Conservation (phyloP, 2,797 vertebrate species). For the Tiaroga cobitis region DNA sequence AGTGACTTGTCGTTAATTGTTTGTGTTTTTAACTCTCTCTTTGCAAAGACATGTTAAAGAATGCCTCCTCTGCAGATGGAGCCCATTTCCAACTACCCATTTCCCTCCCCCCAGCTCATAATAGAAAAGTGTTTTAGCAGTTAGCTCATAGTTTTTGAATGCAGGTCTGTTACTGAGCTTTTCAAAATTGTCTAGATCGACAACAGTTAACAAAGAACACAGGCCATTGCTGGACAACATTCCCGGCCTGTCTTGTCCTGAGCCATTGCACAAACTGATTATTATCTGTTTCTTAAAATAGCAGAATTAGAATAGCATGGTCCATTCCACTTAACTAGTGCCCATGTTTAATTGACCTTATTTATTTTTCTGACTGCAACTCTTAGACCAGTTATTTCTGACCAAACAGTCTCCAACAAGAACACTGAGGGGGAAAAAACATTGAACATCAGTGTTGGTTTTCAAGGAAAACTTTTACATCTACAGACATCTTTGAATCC, state of each 20-base stretch:
- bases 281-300: constrained; percentile 51
- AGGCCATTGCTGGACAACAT: not conserved
- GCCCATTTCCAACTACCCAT: not conserved
- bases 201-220: not conserved
- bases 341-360: constrained; percentile 44
- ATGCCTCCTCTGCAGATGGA: not conserved
- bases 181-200: constrained; percentile 2
- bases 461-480: not conserved
- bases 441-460: not conserved
- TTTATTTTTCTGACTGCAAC: constrained; percentile 35
- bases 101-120: constrained; percentile 2
- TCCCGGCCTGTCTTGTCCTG: constrained; percentile 15
- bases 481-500: not conserved
- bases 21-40: not conserved
- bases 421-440: not conserved
- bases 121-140: not conserved
- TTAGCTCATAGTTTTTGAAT: not conserved
- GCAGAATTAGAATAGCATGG: constrained; percentile 49
- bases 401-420: not conserved
- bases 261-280: constrained; percentile 53
- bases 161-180: not conserved
- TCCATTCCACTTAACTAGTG: constrained; percentile 30
- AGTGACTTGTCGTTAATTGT: not conserved
- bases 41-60: constrained; percentile 30
- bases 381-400: not conserved